Conservation (phyloP, 92 coral and sea anemone genomes). For the Meandrina meandrites region DNA sequence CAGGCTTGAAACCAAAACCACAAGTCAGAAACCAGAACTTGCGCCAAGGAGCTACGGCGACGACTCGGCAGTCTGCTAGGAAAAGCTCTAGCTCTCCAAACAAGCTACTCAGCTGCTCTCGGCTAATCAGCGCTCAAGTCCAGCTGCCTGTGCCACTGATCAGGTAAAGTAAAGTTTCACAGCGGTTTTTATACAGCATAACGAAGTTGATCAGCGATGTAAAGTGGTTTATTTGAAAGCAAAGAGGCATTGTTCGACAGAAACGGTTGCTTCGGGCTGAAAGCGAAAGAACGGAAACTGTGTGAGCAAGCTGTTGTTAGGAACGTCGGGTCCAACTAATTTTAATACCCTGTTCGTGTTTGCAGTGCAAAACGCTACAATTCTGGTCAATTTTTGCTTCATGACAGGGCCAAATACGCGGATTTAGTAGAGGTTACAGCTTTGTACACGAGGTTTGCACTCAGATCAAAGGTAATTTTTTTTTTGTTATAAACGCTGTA, state of each 20-base stretch:
- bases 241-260: constrained; percentile 1
- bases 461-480: constrained; percentile 1
- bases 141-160: not conserved
- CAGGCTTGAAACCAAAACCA: constrained; percentile 32
- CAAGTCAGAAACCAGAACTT: not conserved
- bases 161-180: not conserved
- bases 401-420: constrained; percentile 6
- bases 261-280: constrained; percentile 1
- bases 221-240: constrained; percentile 9
- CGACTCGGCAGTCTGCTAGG: not conserved
- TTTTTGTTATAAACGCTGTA: not conserved
- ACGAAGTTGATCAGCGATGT: not conserved
- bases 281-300: constrained; percentile 2
- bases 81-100: not conserved
- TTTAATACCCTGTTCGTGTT: not conserved
- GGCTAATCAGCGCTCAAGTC: not conserved
- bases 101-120: not conserved
- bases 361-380: not conserved
- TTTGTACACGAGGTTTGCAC: not conserved
- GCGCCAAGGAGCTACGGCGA: not conserved
- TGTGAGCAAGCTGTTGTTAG: not conserved
- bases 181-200: not conserved
- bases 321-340: not conserved
- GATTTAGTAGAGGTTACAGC: not conserved
- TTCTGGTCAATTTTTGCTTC: not conserved